These are phyloP conservation scores for Cyprinodon tularosa DNA, from an alignment of 2,113 vertebrate species.

Conservation along the genomic window DNA sequence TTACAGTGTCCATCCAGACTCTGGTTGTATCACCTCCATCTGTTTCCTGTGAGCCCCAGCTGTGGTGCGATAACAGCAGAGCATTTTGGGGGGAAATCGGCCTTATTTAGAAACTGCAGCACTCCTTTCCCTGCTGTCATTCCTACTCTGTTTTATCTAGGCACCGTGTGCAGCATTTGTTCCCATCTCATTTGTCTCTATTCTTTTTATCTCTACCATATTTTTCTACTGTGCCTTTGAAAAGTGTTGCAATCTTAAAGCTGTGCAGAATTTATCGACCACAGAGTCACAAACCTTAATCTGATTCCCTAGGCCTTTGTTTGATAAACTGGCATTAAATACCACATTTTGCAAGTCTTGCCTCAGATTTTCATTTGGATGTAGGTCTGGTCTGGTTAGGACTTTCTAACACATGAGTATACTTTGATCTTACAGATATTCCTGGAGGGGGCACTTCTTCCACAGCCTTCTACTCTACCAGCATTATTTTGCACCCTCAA, in stretches of 20 bases:
- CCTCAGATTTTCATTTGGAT: no score
- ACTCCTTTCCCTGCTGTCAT: conserved; percentile 10
- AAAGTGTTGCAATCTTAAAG: not conserved
- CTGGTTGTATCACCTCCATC: conserved; percentile 61
- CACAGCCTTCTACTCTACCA: no score
- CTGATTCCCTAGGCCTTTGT: no score
- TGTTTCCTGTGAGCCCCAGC: conserved; percentile 60
- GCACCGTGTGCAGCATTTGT: conserved; percentile 6
- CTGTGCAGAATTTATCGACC: not conserved
- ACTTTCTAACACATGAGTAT: no score
- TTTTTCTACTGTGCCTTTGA: not conserved
- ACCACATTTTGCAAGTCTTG: no score
- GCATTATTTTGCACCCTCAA: no score
- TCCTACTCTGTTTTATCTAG: not conserved
- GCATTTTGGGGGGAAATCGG: conserved; percentile 49
- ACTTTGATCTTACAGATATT: no score
- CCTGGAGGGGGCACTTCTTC: no score
- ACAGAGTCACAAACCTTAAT: not conserved
- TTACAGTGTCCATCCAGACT: conserved; percentile 36
- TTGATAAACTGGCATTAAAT: no score
- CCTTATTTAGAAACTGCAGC: conserved; percentile 47
- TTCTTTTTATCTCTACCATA: not conserved
- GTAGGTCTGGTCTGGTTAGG: no score
- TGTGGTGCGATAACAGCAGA: conserved; percentile 40
- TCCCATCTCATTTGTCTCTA: not conserved